phyloP scores from a whole-genome alignment of 1,140 invertebrate species.

The Metaphire vulgaris region DNA sequence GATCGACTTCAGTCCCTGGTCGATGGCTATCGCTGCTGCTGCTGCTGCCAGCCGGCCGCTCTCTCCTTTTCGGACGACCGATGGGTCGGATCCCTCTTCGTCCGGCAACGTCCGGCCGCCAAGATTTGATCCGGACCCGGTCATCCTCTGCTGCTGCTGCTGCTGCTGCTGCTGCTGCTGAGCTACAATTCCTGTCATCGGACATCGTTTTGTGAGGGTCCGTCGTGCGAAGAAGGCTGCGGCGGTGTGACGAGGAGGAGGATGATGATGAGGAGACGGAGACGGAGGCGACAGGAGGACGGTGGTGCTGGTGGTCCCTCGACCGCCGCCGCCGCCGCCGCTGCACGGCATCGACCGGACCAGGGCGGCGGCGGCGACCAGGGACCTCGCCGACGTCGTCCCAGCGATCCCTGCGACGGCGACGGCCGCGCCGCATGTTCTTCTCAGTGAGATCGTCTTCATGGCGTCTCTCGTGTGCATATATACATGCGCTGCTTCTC shows the following conservation, averaged over 20 bases:
- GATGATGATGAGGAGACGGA: not conserved
- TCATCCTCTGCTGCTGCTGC: too few species aligned
- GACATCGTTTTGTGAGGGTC: not conserved
- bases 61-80: too few species aligned
- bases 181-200: not conserved
- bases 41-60: not conserved
- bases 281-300: too few species aligned
- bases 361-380: not conserved
- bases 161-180: not conserved
- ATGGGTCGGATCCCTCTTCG: too few species aligned
- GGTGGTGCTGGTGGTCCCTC: too few species aligned
- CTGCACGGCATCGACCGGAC: not conserved
- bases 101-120: too few species aligned
- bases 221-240: not conserved
- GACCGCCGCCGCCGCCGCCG: not conserved
- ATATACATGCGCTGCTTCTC: too few species aligned
- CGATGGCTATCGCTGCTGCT: not conserved
- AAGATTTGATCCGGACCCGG: too few species aligned
- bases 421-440: not conserved
- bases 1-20: slow-evolving; percentile 10
- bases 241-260: not conserved
- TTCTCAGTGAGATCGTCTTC: not conserved
- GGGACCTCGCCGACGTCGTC: not conserved
- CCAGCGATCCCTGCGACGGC: not conserved
- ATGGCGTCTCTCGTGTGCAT: too few species aligned